Evolutionary conservation across 1,140 invertebrate species (phyloP), one percentile per base, ranked within the genome.

Genomic region (Melitaea cinxia): DNA sequence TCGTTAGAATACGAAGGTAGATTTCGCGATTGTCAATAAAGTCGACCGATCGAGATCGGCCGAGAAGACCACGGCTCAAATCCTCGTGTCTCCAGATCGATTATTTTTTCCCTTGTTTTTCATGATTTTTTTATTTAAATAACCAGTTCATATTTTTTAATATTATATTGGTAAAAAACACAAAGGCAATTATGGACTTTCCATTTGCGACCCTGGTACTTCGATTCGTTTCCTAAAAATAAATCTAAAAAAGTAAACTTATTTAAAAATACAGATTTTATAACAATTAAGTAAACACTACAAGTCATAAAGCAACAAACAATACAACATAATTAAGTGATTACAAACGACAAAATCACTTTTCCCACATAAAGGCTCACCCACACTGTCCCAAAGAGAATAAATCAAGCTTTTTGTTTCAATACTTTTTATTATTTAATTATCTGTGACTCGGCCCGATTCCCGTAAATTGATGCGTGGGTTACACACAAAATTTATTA

Each of bases 341-440:
- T 77, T 77, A 74, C 55, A 14, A 30, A 17, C 64, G 42, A 23
- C 47, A 55, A 65, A 65, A 68, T 70, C 49, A 60, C 61, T 53
- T 54, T 49, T 58, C 63, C 60, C 49, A 59, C 33, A 24, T 71
- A 69, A 76, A 77, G 60, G 56, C 58, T 65, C 58, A 65, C 68
- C 68, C 78, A 72, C 72, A 68, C 65, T 35, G 50, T 55, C 30
- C 42, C 55, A 30, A 47, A 49, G 58, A 67, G 68, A 71, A 82
- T 83, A 82, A 85, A 82, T 81, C 80, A 85, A 52, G 21, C 67
- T 76, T 82, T 79, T 82, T 79, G 64, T 78, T 78, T 61, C 49
- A 52, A 79, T 73, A 74, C 75, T 80, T 85, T 85, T 81, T 83
- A 77, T 83, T 81, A 82, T 85, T 83, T 85, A 83, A 85, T 85